These are phyloP conservation scores for Spea hammondii DNA, from an alignment of 2,797 vertebrate genomes.

Conservation along the genomic window DNA sequence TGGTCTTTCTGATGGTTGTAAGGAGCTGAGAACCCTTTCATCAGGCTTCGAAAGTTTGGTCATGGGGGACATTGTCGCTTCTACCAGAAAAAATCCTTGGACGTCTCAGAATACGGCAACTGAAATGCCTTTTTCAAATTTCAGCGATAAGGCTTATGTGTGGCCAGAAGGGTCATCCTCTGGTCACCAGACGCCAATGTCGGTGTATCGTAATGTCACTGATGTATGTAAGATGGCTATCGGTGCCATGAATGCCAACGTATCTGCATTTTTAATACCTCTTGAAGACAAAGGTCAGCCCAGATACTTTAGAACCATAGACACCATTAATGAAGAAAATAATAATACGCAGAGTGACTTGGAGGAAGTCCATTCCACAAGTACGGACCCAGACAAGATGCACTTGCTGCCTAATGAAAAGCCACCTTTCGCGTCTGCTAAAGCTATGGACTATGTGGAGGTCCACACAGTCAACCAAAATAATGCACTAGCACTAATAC, in stretches of 20 bases:
- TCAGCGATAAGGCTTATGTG: conserved; percentile 65
- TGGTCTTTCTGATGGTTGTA: conserved; percentile 77
- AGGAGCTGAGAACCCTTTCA: conserved; percentile 54
- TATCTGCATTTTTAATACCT: conserved; percentile 44
- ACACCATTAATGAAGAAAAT: conserved; percentile 44
- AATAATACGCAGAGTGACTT: conserved; percentile 38
- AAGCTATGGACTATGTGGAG: conserved; percentile 79
- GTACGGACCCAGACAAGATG: conserved; percentile 47
- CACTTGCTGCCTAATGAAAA: conserved; percentile 56
- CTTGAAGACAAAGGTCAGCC: conserved; percentile 54
- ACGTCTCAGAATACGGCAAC: conserved; percentile 28
- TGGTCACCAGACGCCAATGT: conserved; percentile 58
- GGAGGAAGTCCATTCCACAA: conserved; percentile 55
- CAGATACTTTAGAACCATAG: conserved; percentile 41
- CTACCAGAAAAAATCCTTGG: conserved; percentile 45
- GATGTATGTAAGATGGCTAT: conserved; percentile 56
- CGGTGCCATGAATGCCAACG: conserved; percentile 47
- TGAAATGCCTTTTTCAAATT: conserved; percentile 50
- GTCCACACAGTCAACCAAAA: conserved; percentile 80
- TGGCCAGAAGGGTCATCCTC: conserved; percentile 73
- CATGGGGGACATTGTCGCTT: no score
- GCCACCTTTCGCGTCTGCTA: conserved; percentile 52
- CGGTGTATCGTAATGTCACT: conserved; percentile 69
- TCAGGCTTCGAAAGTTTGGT: conserved; percentile 47
- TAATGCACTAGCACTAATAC: conserved; percentile 73